Percentiles rank a stretch among this genome's conserved stretches.
Conservation (phyloP, 2,797 vertebrate species). For the Sebastes aleutianus region DNA sequence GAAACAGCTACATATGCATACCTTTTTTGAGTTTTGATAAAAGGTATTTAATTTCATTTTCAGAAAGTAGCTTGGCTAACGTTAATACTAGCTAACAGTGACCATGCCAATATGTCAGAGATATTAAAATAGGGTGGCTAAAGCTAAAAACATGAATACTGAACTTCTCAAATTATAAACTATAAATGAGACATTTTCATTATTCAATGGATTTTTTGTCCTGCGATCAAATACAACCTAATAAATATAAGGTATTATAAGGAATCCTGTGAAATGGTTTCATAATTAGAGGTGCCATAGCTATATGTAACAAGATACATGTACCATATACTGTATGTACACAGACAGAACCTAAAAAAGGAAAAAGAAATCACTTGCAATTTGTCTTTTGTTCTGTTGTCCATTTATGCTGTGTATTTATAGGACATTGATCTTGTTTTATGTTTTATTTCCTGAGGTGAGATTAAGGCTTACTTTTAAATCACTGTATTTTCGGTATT, state of each 20-base stretch:
- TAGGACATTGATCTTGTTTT: background rate
- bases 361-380: too few relatives aligned
- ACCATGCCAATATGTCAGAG: too few relatives aligned
- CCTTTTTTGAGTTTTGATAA: background rate
- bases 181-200: too few relatives aligned
- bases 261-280: background rate
- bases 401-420: background rate
- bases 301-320: too few relatives aligned
- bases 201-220: too few relatives aligned
- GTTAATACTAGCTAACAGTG: background rate
- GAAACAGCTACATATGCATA: background rate
- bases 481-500: background rate
- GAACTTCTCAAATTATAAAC: too few relatives aligned
- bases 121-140: too few relatives aligned
- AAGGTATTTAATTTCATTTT: background rate
- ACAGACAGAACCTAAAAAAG: too few relatives aligned
- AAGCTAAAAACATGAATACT: too few relatives aligned
- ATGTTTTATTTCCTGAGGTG: background rate
- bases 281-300: background rate
- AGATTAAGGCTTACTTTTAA: background rate
- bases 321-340: background rate
- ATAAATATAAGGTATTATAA: background rate
- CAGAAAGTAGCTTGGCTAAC: too few relatives aligned
- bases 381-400: background rate
- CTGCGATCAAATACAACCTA: too few relatives aligned